phyloP scores from a whole-genome alignment of 2,113 vertebrate genomes.

The Scolopax mira region DNA sequence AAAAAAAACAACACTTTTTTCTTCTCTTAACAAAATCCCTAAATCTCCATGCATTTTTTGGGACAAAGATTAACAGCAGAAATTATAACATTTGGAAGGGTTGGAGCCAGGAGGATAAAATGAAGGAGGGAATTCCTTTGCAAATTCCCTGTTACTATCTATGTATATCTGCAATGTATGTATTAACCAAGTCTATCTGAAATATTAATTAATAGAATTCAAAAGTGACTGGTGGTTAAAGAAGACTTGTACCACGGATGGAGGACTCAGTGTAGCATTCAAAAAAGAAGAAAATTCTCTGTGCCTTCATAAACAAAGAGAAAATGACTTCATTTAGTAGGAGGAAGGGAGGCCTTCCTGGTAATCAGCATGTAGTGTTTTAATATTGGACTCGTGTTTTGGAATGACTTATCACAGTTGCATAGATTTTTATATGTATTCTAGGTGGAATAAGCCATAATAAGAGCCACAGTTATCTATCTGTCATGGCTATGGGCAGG shows the following conservation, averaged over 20 bases:
- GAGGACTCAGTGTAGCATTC: neutral
- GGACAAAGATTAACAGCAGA: neutral
- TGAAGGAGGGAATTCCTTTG: neutral
- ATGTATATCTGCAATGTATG: neutral
- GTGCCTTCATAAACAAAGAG: neutral
- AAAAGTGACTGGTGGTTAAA: neutral
- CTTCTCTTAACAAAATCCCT: neutral
- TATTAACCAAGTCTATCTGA: neutral
- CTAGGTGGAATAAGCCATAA: neutral
- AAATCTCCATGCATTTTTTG: neutral
- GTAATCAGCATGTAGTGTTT: neutral
- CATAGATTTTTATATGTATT: neutral
- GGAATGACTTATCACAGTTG: neutral
- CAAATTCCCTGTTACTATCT: neutral
- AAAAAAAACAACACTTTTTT: neutral
- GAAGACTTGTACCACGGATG: neutral
- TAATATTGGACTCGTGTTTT: neutral
- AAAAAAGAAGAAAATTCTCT: neutral
- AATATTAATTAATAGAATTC: neutral
- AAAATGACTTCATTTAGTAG: neutral
- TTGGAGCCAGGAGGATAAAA: neutral
- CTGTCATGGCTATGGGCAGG: neutral
- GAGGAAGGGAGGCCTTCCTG: neutral
- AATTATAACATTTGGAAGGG: neutral
- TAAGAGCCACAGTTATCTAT: neutral